Percentiles rank a stretch among this genome's conserved stretches.
Evolutionary conservation across 2,113 vertebrate species (phyloP).

Genomic region (Microtus pennsylvanicus): DNA sequence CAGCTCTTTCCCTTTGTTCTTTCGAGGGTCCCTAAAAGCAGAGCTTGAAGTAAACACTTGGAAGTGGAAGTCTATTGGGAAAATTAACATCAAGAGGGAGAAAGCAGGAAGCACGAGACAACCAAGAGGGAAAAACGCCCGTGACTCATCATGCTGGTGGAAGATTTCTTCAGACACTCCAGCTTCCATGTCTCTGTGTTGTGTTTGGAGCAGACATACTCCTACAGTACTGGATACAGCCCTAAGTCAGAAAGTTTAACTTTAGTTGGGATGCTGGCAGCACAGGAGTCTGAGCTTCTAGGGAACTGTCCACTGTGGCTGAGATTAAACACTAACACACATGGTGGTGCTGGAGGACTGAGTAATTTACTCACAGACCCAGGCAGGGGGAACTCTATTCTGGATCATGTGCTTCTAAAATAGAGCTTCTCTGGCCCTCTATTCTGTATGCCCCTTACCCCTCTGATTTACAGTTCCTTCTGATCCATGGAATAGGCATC

Average conservation of each 20-base stretch:
- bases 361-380: accelerated
- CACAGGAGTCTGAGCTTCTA: not conserved
- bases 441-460: not conserved
- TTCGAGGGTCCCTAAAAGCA: not conserved
- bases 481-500: not conserved
- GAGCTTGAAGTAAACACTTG: not conserved
- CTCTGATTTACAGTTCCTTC: not conserved
- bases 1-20: not conserved
- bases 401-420: not conserved
- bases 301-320: not conserved
- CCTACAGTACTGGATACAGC: not conserved
- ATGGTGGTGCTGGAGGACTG: accelerated
- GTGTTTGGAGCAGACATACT: not conserved
- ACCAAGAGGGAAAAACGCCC: not conserved
- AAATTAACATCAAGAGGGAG: not conserved
- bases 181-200: not conserved
- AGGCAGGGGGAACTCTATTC: not conserved
- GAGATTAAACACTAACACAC: not conserved
- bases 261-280: not conserved
- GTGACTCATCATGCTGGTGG: not conserved
- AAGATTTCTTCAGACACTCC: not conserved
- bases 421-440: not conserved
- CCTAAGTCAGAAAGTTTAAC: not conserved
- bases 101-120: not conserved
- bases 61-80: not conserved